Base-by-base conservation (phyloP, 2,797 vertebrate genomes). In the Muscicapa comitata region DNA sequence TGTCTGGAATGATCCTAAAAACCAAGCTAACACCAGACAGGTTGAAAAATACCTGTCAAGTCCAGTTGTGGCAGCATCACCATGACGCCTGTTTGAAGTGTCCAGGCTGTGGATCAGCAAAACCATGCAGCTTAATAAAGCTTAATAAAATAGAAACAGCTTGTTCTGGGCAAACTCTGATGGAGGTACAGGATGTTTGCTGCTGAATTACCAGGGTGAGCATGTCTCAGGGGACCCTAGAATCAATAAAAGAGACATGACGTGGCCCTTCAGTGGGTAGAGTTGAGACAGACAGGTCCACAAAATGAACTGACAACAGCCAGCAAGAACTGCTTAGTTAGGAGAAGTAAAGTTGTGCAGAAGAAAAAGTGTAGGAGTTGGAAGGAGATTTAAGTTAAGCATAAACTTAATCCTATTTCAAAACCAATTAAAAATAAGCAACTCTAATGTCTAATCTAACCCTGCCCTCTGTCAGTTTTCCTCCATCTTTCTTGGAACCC, bases 21-120 rank as follows among this genome's bases (percentile, higher is more conserved):
- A 6, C 67, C 55, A 42, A 29, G 37, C 25, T 82, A 95, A 86
- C 29, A 40, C 37, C 14, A 35, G 83, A 63, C 86, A 84, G 57
- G 71, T 87, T 84, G 77, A 84, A 95, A 95, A 97, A 92, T 42
- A 81, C 63, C 88, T 95, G 94, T 94, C 90, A 86, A 75, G 38
- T 42, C 35, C 71, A 43, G 83, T 79, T 87, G 37, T 1, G 1
- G 80, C 80, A 93, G 63, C 88, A 79, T 73, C 67, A 13, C 71
- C 35, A 2, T 23, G 76, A 95, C 4, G 62, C 21, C 63, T 17
- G 28, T 78, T 92, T 90, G 82, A 96, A 90, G 74, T 50, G 63
- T 38, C 73, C 80, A 59, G 85, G 73, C 83, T 43, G 65, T 4
- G 48, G 71, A 85, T 88, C 88, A 90, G 90, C 88, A 93, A 67